Conservation (phyloP, 2,113 vertebrate genomes). For the Macquaria ambigua region DNA sequence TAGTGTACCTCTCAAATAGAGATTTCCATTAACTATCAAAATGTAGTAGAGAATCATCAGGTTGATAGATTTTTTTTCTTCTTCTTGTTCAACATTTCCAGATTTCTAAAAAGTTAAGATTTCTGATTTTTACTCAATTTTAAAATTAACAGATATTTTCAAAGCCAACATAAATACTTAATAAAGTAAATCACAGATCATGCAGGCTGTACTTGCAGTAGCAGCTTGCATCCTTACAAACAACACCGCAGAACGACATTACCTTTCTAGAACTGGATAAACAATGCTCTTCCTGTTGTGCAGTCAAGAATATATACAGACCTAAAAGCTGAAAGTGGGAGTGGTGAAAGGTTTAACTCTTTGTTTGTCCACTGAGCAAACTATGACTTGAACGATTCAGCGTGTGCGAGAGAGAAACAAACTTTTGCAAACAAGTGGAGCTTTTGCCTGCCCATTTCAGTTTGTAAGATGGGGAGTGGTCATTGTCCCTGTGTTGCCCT, state of each 20-base stretch:
- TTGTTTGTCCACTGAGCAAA: neutral
- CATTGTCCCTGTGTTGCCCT: neutral
- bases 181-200: slow-evolving; percentile 12
- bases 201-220: neutral
- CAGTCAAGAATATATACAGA: slow-evolving; percentile 4
- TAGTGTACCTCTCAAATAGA: slow-evolving; percentile 21
- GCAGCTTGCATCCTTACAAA: slow-evolving; percentile 8
- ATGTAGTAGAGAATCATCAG: slow-evolving; percentile 19
- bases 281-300: neutral
- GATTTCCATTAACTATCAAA: slow-evolving; percentile 21
- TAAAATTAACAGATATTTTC: neutral
- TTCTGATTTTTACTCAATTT: neutral
- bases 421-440: neutral
- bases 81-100: neutral
- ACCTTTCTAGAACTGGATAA: slow-evolving; percentile 2
- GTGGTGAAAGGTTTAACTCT: slow-evolving; percentile 10
- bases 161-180: neutral
- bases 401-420: neutral
- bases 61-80: neutral
- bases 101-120: slow-evolving; percentile 3
- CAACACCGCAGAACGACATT: neutral
- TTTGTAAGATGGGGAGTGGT: neutral
- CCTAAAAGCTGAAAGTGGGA: neutral
- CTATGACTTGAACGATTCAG: neutral
- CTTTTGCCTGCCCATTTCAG: neutral